Evolutionary conservation across 37 sponge, comb jelly and placozoan genomes (phyloP).

Genomic region (Aplysina aerophoba): DNA sequence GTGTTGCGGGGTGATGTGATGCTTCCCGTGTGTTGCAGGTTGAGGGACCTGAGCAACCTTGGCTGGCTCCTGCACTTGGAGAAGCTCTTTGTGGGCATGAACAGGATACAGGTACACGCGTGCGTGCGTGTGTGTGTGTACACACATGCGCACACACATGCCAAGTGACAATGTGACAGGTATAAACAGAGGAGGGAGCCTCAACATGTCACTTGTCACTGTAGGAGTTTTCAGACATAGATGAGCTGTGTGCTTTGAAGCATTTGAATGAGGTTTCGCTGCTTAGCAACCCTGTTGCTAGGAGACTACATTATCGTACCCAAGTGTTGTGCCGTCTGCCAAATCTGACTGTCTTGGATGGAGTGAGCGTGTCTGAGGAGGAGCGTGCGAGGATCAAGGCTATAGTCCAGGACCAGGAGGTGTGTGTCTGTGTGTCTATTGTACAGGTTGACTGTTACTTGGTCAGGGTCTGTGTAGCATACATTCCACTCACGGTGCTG

Average conservation of each 20-base stretch:
- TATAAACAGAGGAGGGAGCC: too few species aligned
- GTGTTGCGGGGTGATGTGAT: neutral
- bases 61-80: conserved; percentile 52
- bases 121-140: neutral
- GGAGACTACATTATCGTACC: conserved; percentile 69
- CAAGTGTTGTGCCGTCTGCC: conserved; percentile 57
- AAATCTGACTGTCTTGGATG: conserved; percentile 69
- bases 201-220: neutral
- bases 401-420: conserved; percentile 36
- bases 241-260: conserved; percentile 70
- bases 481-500: too few species aligned
- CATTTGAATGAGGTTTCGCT: conserved; percentile 85
- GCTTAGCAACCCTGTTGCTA: conserved; percentile 85
- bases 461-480: too few species aligned
- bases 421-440: neutral
- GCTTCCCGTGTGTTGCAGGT: conserved; percentile 26
- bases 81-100: conserved; percentile 90
- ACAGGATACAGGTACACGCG: conserved; percentile 75
- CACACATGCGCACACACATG: neutral
- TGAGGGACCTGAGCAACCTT: conserved; percentile 79
- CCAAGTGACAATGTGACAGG: too few species aligned
- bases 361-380: conserved; percentile 57
- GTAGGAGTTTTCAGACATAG: conserved; percentile 86
- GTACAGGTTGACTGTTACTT: too few species aligned
- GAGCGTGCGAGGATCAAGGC: conserved; percentile 37